These are phyloP conservation scores for Heliconius ethilla DNA, from an alignment of 2,888 invertebrate species.

Conservation along the genomic window DNA sequence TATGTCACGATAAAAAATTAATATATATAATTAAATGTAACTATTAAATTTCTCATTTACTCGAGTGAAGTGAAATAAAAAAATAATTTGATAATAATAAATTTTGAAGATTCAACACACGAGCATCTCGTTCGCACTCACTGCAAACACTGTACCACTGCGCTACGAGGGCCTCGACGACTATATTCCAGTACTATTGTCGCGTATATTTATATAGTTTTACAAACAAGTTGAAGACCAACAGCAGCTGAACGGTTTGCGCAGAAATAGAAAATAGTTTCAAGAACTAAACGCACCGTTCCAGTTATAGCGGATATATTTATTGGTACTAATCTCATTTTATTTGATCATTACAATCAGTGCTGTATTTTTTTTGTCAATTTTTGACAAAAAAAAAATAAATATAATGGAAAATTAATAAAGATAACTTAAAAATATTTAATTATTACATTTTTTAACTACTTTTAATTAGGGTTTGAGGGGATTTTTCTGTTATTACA, in stretches of 20 bases:
- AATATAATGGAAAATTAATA: neutral
- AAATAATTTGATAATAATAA: too few relatives aligned
- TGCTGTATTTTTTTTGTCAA: neutral
- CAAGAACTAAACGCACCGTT: constrained; percentile 68
- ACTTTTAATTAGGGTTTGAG: neutral
- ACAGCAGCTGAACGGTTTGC: constrained; percentile 75
- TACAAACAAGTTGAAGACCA: constrained; percentile 66
- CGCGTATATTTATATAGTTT: constrained; percentile 64
- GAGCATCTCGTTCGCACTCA: too few relatives aligned
- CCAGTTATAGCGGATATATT: constrained; percentile 51
- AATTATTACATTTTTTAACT: neutral
- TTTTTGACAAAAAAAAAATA: neutral
- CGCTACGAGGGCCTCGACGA: too few relatives aligned
- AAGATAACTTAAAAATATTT: neutral
- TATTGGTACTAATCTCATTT: neutral
- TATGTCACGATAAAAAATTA: too few relatives aligned
- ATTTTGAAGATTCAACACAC: neutral
- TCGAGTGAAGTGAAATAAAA: too few relatives aligned
- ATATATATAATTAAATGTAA: too few relatives aligned
- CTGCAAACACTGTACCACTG: too few relatives aligned
- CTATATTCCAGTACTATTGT: constrained; percentile 4
- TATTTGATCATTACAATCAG: neutral
- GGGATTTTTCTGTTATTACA: neutral
- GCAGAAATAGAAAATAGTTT: constrained; percentile 81
- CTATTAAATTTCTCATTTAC: too few relatives aligned